Conservation (phyloP, 1,140 invertebrate genomes). For the Heterodera schachtii region DNA sequence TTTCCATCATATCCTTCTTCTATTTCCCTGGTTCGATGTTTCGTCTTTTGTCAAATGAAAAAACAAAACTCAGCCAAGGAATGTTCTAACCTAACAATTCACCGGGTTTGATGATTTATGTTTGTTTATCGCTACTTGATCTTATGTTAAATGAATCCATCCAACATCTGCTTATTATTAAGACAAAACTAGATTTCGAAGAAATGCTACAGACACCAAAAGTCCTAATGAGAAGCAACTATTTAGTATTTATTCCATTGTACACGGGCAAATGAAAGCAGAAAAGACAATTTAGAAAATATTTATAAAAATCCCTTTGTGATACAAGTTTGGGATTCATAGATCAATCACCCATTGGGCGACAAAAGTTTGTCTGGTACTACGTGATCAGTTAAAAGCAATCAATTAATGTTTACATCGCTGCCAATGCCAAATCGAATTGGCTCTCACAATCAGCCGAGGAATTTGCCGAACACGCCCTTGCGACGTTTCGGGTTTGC, state of each 20-base stretch:
- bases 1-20: background rate
- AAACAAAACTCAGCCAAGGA: too few relatives aligned
- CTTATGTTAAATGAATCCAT: too few relatives aligned
- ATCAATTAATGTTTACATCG: background rate
- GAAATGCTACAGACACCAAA: too few relatives aligned
- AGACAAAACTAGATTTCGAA: too few relatives aligned
- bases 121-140: too few relatives aligned
- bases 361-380: background rate
- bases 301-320: background rate
- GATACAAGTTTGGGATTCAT: background rate
- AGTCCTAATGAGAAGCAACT: too few relatives aligned
- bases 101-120: too few relatives aligned
- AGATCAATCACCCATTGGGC: background rate
- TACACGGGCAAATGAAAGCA: background rate
- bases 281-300: background rate
- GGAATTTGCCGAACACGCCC: constrained; percentile 50
- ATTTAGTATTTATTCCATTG: constrained; percentile 2
- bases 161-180: too few relatives aligned
- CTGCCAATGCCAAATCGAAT: background rate
- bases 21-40: background rate
- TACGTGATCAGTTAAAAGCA: background rate
- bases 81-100: too few relatives aligned
- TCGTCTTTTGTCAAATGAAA: too few relatives aligned
- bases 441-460: constrained; percentile 1
- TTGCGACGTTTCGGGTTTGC: constrained; percentile 41